A percentile compares a stretch with the other conserved stretches of the same genome.
These are phyloP conservation scores for Xiphias gladius DNA, from an alignment of 2,113 vertebrate species.

Conservation along the genomic window DNA sequence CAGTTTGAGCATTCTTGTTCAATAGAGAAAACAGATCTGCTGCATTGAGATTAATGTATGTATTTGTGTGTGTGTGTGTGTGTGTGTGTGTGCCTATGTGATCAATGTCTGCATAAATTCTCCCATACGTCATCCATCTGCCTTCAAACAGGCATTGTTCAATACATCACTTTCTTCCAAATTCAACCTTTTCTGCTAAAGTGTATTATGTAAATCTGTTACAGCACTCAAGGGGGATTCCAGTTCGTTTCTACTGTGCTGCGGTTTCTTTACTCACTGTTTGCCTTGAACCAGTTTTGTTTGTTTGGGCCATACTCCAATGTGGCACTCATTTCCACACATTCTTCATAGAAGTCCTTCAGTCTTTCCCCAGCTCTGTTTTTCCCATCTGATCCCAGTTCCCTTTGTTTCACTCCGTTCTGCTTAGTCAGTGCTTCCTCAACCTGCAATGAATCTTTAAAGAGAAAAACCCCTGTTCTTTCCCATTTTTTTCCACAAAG, in stretches of 20 bases:
- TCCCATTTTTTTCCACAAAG: conserved; percentile 18
- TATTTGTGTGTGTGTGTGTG: background rate
- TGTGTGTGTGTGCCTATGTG: conserved; percentile 6
- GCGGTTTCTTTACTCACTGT: conserved; percentile 81
- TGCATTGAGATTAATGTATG: background rate
- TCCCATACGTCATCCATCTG: conserved; percentile 46
- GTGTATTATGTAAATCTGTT: conserved; percentile 72
- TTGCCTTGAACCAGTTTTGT: conserved; percentile 84
- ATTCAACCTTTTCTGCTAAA: conserved; percentile 50
- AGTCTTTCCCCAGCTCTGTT: conserved; percentile 75
- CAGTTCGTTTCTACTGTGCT: conserved; percentile 61
- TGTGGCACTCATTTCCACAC: conserved; percentile 80
- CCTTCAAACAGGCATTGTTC: conserved; percentile 42
- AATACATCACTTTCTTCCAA: conserved; percentile 35
- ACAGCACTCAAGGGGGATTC: conserved; percentile 66
- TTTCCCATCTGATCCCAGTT: conserved; percentile 74
- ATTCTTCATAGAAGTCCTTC: conserved; percentile 84
- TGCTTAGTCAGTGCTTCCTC: conserved; percentile 75
- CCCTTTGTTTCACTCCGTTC: conserved; percentile 60
- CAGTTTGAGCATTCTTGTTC: conserved; percentile 1
- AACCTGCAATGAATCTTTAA: conserved; percentile 79
- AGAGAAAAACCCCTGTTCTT: conserved; percentile 58
- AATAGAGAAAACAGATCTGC: conserved; percentile 16
- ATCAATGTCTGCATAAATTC: conserved; percentile 42
- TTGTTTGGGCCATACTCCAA: conserved; percentile 80